Base-by-base conservation (phyloP, 2,888 invertebrate genomes). In the Stenodema calcarata region DNA sequence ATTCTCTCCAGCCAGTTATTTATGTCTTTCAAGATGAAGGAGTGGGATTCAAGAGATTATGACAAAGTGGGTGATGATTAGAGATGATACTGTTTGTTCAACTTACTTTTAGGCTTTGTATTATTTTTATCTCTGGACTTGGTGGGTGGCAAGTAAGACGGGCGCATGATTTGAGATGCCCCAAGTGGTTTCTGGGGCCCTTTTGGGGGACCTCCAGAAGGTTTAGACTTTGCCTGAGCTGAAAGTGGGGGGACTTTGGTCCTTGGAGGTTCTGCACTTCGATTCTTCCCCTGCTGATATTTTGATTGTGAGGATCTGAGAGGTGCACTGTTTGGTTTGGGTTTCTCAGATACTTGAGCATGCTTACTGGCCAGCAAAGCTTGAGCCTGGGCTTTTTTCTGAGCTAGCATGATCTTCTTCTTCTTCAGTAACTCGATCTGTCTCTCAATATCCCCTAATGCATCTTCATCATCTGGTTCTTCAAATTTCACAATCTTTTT, bases 341-440 rank as follows among this genome's bases (percentile, higher is more conserved):
- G 35, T 30, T 42, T 75, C 2, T 35, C n/a, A 0, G 35, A 41
- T 30, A 11, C 14, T 12, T 91, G 47, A 44, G 35, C 44, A 35
- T 30, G 18, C 14, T 16, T n/a, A 41, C 18, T 18, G 27, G 62
- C 62, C 14, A 12, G 12, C 3, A 2, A 12, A 47, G 23, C 35
- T 47, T 47, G 47, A 7, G 47, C 47, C 50, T 82, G 54, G 9
- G 79, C 79, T 50, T 76, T 76, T 23, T 79, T 84, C 47, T 75
- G 86, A 12, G 41, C 85, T 27, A 86, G 27, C n/a, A 87, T 27
- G 76, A 86, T 82, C 41, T 73, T 73, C 42, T 87, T 87, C 86
- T 76, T 86, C 41, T 42, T 23, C 30, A 86, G 76, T 16, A 87
- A 73, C 41, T 86, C 87, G 7, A 87, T 87, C 54, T 87, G 86